Evolutionary conservation across 2,113 vertebrate species (phyloP), one percentile per base, ranked within the genome.

Genomic region (Dipodomys merriami): DNA sequence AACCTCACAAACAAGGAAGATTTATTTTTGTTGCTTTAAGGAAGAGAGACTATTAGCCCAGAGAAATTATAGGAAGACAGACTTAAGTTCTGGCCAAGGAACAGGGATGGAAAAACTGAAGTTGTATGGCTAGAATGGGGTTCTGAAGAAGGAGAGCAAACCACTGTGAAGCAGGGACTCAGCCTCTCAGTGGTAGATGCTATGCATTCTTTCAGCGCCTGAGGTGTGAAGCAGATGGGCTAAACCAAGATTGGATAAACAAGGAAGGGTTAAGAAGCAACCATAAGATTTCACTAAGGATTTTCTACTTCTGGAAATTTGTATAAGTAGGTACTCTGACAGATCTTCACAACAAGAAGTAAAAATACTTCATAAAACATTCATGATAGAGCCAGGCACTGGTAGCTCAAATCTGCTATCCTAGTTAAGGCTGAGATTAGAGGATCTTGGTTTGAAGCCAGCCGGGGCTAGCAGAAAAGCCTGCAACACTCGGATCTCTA

Each of bases 31-130:
- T 10, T 86, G 84, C 23, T 87, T 89, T 53, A 89, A 80, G 49
- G 25, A 90, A 74, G 27, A 77, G 53, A 77, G 53, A 90, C 73
- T 85, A 72, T 60, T 84, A 60, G 62, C 16, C 0, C 1, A 33
- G 22, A 89, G 64, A 88, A 80, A 94, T 73, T 35, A 83, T 53
- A 80, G 68, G 46, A 44, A 91, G 39, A 10, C 18, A 89, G 72
- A 81, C 72, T 88, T 71, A 83, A 88, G 83, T 86, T 76, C 16
- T 0, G 0, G 35, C 23, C 7, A 35, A 78, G 22, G 44, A 87
- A 80, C 83, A 39, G 35, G 20, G 9, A 57, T 73, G 46, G 33
- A 79, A 80, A 80, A 57, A n/a, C 22, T 25, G 57, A 35, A 88
- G 67, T 0, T 69, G 57, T 60, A 68, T 69, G 30, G 62, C n/a